Evolutionary conservation across 1,140 invertebrate species (phyloP).

Genomic region (Pseudomyrmex gracilis): DNA sequence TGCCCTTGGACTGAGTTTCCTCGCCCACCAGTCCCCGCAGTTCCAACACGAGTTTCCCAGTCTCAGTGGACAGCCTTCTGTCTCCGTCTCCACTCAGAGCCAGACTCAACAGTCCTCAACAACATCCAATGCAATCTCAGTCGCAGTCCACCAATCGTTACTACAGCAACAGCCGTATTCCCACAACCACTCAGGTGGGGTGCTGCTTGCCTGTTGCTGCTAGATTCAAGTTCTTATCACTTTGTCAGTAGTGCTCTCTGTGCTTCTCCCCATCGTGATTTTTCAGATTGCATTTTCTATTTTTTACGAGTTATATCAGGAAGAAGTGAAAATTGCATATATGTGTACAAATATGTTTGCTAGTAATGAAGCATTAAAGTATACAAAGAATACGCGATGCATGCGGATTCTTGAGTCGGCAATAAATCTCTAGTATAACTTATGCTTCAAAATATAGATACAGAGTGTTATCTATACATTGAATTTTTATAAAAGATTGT

Average conservation of each 20-base stretch:
- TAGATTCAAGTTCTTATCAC: conserved; percentile 65
- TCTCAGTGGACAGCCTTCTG: conserved; percentile 86
- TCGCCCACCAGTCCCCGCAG: conserved; percentile 90
- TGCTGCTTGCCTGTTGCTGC: conserved; percentile 75
- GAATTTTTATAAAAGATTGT: conserved; percentile 17
- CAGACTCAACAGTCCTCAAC: conserved; percentile 78
- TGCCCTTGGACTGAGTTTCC: conserved; percentile 86
- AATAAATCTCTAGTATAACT: conserved; percentile 6
- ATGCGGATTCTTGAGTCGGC: conserved; percentile 12
- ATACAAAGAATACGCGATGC: conserved; percentile 31
- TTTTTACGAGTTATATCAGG: background rate
- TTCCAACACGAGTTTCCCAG: conserved; percentile 95
- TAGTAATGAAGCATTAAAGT: conserved; percentile 17
- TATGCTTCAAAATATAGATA: conserved; percentile 3
- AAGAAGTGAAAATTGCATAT: conserved; percentile 23
- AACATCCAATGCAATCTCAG: conserved; percentile 76
- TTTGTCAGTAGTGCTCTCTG: conserved; percentile 67
- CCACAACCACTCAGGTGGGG: conserved; percentile 82
- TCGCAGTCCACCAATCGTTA: conserved; percentile 77
- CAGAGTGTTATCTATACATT: conserved; percentile 29
- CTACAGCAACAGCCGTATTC: conserved; percentile 79
- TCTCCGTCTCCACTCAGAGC: conserved; percentile 77
- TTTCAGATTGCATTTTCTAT: conserved; percentile 42
- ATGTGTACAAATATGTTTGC: conserved; percentile 20
- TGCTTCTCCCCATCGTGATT: conserved; percentile 50